A percentile compares a stretch with the other conserved stretches of the same genome.
Conservation (phyloP, 1,140 invertebrate genomes). For the Probaryconus sp. region DNA sequence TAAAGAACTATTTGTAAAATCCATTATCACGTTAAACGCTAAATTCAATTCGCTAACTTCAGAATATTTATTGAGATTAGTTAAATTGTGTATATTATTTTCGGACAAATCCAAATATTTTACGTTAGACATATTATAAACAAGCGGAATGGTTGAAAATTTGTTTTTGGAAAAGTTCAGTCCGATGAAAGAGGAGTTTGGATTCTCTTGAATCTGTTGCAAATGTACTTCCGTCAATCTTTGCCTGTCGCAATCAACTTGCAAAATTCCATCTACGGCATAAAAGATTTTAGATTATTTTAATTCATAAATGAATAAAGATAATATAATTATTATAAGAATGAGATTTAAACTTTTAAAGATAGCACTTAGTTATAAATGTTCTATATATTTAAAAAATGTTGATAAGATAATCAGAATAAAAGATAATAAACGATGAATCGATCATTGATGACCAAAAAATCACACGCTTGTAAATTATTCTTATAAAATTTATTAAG, state of each 20-base stretch:
- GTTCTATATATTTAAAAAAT: too few relatives aligned
- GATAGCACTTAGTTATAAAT: too few relatives aligned
- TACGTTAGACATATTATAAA: slow-evolving; percentile 10
- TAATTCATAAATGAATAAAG: too few relatives aligned
- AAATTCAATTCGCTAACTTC: slow-evolving; percentile 30
- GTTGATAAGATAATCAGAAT: not conserved
- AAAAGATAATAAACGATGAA: not conserved
- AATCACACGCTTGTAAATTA: too few relatives aligned
- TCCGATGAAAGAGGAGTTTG: slow-evolving; percentile 2
- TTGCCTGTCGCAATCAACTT: slow-evolving; percentile 26
- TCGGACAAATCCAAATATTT: slow-evolving; percentile 28
- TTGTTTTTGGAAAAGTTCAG: slow-evolving; percentile 36
- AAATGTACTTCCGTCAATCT: slow-evolving; percentile 10
- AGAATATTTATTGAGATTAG: slow-evolving; percentile 15
- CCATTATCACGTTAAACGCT: slow-evolving; percentile 24
- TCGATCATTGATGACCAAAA: too few relatives aligned
- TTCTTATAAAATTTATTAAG: too few relatives aligned
- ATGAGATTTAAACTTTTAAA: too few relatives aligned
- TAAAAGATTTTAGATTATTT: too few relatives aligned
- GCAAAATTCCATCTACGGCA: slow-evolving; percentile 18
- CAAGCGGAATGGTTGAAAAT: slow-evolving; percentile 7
- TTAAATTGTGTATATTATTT: slow-evolving; percentile 16
- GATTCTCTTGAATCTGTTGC: slow-evolving; percentile 7
- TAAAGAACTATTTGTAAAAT: slow-evolving; percentile 12
- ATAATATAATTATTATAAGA: too few relatives aligned